A percentile compares a stretch with the other conserved stretches of the same genome.
phyloP scores from a whole-genome alignment of 2,888 invertebrate species.

The Tricholauxania praeusta region DNA sequence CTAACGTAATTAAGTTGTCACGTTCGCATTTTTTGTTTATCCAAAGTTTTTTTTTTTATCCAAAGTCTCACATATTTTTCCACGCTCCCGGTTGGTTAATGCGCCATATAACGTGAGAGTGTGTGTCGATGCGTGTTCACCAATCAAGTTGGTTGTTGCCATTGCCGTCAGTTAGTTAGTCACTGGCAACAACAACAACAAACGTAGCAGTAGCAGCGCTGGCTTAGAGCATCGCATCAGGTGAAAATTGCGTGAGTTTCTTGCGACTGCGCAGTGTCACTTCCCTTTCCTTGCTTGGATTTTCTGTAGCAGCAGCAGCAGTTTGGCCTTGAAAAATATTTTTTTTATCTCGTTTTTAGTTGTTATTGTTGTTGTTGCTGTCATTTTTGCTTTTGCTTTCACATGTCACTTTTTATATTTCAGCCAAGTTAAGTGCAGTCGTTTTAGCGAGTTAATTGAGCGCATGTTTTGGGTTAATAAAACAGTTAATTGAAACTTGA shows the following conservation, averaged over 20 bases:
- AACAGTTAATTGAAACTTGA: too few relatives aligned
- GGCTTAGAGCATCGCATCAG: background rate
- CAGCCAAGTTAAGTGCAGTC: too few relatives aligned
- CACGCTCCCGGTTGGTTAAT: too few relatives aligned
- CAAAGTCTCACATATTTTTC: too few relatives aligned
- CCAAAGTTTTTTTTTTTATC: too few relatives aligned
- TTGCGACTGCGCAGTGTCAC: background rate
- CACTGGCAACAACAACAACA: conserved; percentile 29
- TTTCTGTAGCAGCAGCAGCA: background rate
- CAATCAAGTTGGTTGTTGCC: background rate
- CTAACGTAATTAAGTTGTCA: conserved; percentile 65
- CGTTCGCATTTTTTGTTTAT: conserved; percentile 59
- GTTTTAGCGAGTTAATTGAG: too few relatives aligned
- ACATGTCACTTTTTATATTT: too few relatives aligned
- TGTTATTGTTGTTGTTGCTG: background rate
- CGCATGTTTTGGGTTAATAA: too few relatives aligned
- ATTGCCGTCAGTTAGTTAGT: background rate
- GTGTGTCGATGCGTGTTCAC: background rate
- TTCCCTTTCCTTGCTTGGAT: background rate
- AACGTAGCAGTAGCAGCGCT: background rate
- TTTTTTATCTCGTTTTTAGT: background rate
- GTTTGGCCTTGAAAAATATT: conserved; percentile 17
- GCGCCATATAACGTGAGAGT: background rate
- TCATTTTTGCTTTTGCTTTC: too few relatives aligned
- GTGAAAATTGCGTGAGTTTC: conserved; percentile 14